phyloP scores from a whole-genome alignment of 2,888 invertebrate species.

The Melangyna quadrimaculata region DNA sequence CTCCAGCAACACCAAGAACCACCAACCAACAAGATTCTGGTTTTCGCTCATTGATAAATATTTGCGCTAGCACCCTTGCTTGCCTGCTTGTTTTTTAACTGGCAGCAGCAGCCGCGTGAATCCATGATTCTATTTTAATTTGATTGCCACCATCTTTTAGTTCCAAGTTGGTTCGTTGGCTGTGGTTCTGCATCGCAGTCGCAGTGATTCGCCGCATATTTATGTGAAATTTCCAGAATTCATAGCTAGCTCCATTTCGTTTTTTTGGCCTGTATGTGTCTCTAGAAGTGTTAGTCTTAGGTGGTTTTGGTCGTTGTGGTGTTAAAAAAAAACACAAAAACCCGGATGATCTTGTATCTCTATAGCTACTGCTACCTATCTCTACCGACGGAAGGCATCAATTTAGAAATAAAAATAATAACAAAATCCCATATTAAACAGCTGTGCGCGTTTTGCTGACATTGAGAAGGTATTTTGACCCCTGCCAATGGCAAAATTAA shows the following conservation, averaged over 20 bases:
- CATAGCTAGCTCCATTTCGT: slow-evolving; percentile 8
- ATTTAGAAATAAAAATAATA: slow-evolving; percentile 13
- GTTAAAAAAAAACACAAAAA: slow-evolving; percentile 9
- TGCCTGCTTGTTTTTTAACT: neutral
- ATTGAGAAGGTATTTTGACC: slow-evolving; percentile 66
- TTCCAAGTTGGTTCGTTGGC: neutral
- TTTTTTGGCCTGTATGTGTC: neutral
- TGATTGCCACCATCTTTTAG: slow-evolving; percentile 24
- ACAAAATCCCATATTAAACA: slow-evolving; percentile 32
- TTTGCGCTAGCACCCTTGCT: slow-evolving; percentile 2
- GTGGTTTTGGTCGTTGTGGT: slow-evolving; percentile 1
- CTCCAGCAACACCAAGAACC: neutral
- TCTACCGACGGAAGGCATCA: neutral
- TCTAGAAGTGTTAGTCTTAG: neutral
- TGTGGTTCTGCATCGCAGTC: neutral
- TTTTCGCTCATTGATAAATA: slow-evolving; percentile 26
- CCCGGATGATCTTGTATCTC: neutral
- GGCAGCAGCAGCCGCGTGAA: slow-evolving; percentile 46
- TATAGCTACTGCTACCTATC: neutral
- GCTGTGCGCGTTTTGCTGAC: slow-evolving; percentile 51
- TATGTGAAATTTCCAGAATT: slow-evolving; percentile 50
- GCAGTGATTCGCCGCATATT: slow-evolving; percentile 38
- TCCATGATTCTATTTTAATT: slow-evolving; percentile 46
- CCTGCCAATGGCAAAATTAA: slow-evolving; percentile 34
- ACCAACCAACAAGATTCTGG: neutral